Evolutionary conservation across 2,113 vertebrate species (phyloP).

Genomic region (Notechis scutatus): DNA sequence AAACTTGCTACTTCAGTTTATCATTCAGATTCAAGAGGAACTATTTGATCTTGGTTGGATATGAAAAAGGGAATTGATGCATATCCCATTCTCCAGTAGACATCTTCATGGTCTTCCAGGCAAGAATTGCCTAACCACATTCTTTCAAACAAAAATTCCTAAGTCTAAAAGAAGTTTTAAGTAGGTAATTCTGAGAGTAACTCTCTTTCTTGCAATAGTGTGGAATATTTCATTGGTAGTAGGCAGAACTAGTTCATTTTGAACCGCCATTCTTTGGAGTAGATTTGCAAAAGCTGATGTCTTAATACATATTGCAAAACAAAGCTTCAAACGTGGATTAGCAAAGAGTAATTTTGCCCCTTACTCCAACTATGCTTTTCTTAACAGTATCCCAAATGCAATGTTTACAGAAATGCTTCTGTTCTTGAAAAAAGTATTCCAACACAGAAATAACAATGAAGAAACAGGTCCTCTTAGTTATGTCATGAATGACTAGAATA

Average conservation of each 20-base stretch:
- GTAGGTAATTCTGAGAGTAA: conserved; percentile 26
- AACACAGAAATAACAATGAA: conserved; percentile 42
- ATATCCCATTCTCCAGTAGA: neutral
- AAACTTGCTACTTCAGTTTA: conserved; percentile 2
- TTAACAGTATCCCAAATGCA: neutral
- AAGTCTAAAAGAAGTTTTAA: conserved; percentile 27
- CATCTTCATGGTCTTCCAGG: neutral
- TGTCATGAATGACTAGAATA: neutral
- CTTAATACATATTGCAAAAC: neutral
- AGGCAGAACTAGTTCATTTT: conserved; percentile 2
- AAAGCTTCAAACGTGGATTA: neutral
- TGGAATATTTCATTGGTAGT: conserved; percentile 23
- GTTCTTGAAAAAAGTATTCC: neutral
- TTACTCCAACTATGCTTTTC: conserved; percentile 6
- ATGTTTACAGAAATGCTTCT: too few relatives aligned
- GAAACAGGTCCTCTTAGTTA: conserved; percentile 15
- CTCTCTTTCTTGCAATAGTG: conserved; percentile 9
- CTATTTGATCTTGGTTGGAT: neutral
- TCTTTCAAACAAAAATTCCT: neutral
- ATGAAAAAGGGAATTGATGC: neutral
- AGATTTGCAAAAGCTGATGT: conserved; percentile 14
- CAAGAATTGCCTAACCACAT: neutral
- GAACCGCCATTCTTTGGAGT: neutral
- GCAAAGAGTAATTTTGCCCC: neutral
- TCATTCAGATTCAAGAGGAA: neutral